Conservation (phyloP, 2,888 invertebrate genomes). For the Troides helena region DNA sequence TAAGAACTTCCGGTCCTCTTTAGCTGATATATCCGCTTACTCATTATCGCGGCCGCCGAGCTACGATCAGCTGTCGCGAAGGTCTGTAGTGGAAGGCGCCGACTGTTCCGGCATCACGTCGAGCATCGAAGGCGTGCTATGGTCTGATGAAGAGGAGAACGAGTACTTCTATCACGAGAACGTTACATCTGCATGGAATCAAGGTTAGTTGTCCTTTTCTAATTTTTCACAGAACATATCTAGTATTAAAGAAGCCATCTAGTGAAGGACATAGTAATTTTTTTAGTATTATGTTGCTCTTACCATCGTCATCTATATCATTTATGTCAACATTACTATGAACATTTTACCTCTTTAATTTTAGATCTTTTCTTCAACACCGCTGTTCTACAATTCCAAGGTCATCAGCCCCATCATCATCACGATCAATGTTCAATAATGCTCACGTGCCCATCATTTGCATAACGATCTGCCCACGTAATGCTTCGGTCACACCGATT, state of each 20-base stretch:
- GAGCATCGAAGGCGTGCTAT: constrained; percentile 76
- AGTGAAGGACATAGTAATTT: no score
- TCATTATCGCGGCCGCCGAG: constrained; percentile 67
- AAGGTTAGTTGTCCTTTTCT: constrained; percentile 55
- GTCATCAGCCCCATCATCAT: constrained; percentile 16
- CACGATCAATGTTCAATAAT: constrained; percentile 22
- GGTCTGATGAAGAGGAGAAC: constrained; percentile 78
- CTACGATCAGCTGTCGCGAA: constrained; percentile 70
- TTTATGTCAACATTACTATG: no score
- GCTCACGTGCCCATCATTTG: constrained; percentile 30
- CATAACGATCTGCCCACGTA: constrained; percentile 38
- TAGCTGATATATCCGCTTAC: constrained; percentile 59
- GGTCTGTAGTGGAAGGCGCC: constrained; percentile 67
- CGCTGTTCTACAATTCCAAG: constrained; percentile 7
- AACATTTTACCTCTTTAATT: no score
- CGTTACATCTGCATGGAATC: constrained; percentile 72
- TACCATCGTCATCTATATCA: no score
- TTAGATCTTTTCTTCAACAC: no score
- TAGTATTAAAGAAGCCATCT: no score
- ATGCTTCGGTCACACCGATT: constrained; percentile 29
- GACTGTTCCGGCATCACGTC: constrained; percentile 68
- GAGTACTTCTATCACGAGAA: constrained; percentile 77
- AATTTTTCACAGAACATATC: no score
- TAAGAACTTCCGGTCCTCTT: constrained; percentile 69
- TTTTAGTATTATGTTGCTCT: no score